Conservation (phyloP, 1,140 invertebrate species). For the Caenorhabditis brenneri region DNA sequence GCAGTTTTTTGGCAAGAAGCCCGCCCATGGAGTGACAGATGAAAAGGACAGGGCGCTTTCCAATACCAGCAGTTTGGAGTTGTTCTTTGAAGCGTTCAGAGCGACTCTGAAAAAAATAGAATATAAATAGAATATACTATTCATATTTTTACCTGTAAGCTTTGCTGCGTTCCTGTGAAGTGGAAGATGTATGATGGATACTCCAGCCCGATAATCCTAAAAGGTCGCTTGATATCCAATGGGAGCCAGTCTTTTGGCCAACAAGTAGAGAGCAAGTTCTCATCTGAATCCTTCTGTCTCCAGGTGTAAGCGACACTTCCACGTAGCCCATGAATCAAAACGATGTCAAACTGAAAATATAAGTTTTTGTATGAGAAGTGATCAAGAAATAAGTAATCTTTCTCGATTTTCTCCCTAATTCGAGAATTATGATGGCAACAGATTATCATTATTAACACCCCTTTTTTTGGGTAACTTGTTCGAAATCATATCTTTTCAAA, state of each 20-base stretch:
- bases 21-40: conserved; percentile 59
- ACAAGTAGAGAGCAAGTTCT: conserved; percentile 48
- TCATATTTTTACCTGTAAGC: conserved; percentile 44
- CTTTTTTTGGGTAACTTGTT: too few species aligned
- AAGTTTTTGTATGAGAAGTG: neutral
- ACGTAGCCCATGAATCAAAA: conserved; percentile 56
- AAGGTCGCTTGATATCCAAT: neutral
- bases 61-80: conserved; percentile 51
- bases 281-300: conserved; percentile 53
- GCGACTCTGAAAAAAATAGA: conserved; percentile 31
- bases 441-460: too few species aligned
- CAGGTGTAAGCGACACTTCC: conserved; percentile 55
- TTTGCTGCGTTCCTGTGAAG: conserved; percentile 54
- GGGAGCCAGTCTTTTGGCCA: conserved; percentile 56
- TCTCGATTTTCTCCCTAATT: neutral
- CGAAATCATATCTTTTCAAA: too few species aligned
- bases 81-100: conserved; percentile 50
- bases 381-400: neutral
- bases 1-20: conserved; percentile 54
- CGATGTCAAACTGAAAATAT: conserved; percentile 51
- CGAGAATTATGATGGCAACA: too few species aligned
- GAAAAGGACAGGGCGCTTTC: conserved; percentile 53
- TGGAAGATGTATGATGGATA: conserved; percentile 53
- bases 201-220: conserved; percentile 48
- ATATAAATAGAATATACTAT: neutral